Evolutionary conservation across 2,888 invertebrate species (phyloP), one percentile per base, ranked within the genome.

Genomic region (Catocala sponsa): DNA sequence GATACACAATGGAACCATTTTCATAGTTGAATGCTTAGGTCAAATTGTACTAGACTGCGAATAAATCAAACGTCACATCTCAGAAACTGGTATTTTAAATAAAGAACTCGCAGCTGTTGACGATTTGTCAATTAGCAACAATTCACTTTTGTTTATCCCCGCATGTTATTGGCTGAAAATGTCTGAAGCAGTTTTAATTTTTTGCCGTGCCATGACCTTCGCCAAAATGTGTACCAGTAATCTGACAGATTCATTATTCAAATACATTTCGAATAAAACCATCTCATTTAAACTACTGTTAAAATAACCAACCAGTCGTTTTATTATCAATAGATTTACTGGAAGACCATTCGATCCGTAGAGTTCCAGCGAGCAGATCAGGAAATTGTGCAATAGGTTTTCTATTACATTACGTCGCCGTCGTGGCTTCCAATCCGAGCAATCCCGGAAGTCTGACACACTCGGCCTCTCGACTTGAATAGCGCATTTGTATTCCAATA

Each of bases 321-420:
- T 47, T 15, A 13, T 10, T 42, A 33, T 49, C 42, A 25, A 41
- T 48, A 61, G 35, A 35, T 25, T 42, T 43, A 48, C 13, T 57
- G 60, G 47, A 62, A 63, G 72, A 54, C 52, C 57, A 63, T 65
- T 44, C 48, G 58, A 42, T 62, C 62, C n/a, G 57, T 64, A 54
- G 59, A 55, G 59, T 63, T 65, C 67, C 65, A 69, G 68, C 48
- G 60, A 62, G 63, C 63, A 70, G 78, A 78, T 74, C 83, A 84
- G 87, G 87, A 89, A 86, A 86, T 90, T 89, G 85, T 86, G 87
- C 80, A 90, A 90, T 86, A 83, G 74, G 81, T 81, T 83, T 86
- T 85, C 84, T 81, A 85, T 86, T 85, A 82, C 81, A 84, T 84
- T 81, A 80, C 75, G 69, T 72, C 79, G 80, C 82, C 75, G 69